Evolutionary conservation across 2,113 vertebrate genomes (phyloP).

Genomic region (Cyanoramphus novaezelandiae): DNA sequence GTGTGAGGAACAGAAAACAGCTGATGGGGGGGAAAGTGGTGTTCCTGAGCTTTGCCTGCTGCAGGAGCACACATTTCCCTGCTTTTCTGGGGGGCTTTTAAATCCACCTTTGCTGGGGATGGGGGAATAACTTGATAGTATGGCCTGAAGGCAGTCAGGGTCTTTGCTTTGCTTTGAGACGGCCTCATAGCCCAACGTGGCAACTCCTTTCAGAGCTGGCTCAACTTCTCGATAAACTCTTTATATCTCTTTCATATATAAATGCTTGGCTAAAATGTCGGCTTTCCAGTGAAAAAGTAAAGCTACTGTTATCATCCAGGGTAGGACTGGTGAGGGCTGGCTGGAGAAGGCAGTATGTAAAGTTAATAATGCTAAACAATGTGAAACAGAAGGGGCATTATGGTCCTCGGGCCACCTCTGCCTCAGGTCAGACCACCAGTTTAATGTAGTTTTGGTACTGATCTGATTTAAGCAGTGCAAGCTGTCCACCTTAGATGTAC

Average conservation of each 20-base stretch:
- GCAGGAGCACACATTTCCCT: background rate
- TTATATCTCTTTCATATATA: background rate
- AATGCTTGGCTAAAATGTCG: background rate
- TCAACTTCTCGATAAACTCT: background rate
- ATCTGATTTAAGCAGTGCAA: background rate
- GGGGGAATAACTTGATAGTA: background rate
- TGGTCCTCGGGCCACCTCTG: background rate
- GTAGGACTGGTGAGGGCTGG: background rate
- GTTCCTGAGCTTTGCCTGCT: background rate
- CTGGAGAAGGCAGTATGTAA: background rate
- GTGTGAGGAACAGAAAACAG: conserved; percentile 58
- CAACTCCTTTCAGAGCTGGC: background rate
- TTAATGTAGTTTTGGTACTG: background rate
- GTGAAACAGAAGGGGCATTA: rapidly evolving
- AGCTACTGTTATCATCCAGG: background rate
- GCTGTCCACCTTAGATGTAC: background rate
- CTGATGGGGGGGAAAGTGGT: conserved; percentile 43
- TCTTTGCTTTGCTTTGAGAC: conserved; percentile 2
- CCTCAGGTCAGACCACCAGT: background rate
- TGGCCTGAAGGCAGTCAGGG: background rate
- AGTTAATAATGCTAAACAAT: background rate
- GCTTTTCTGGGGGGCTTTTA: background rate
- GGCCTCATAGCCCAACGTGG: background rate
- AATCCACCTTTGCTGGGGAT: background rate
- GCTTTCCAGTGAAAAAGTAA: background rate